phyloP scores from a whole-genome alignment of 1,140 invertebrate genomes.

The Drosophila elegans region DNA sequence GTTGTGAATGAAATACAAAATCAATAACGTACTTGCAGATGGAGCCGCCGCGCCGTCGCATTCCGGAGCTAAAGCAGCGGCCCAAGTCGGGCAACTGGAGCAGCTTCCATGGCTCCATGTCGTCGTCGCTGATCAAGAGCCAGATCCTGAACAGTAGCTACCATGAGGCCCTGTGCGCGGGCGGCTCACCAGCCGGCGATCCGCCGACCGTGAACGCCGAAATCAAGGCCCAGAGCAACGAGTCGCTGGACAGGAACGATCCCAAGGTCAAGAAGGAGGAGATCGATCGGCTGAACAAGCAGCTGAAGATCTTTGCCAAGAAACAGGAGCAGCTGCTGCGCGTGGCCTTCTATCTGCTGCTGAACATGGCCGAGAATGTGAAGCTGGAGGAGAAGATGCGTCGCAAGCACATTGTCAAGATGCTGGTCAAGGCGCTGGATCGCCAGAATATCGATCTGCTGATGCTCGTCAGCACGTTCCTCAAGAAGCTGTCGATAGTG shows the following conservation, averaged over 20 bases:
- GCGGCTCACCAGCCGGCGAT: constrained; percentile 29
- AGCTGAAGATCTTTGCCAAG: constrained; percentile 91
- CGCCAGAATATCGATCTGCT: constrained; percentile 94
- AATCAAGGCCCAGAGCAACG: constrained; percentile 84
- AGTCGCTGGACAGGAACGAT: constrained; percentile 85
- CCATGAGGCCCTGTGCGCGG: constrained; percentile 87
- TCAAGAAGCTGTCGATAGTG: constrained; percentile 98
- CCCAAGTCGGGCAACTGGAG: constrained; percentile 89
- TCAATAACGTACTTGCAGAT: constrained; percentile 67
- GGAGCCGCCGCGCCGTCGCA: constrained; percentile 88
- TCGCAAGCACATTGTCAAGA: constrained; percentile 95
- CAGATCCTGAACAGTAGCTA: constrained; percentile 87
- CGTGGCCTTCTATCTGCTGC: constrained; percentile 95
- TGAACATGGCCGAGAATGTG: constrained; percentile 98
- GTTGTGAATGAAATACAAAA: too few relatives aligned
- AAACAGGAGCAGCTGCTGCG: constrained; percentile 97
- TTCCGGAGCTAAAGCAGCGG: constrained; percentile 88
- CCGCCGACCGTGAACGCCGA: constrained; percentile 51
- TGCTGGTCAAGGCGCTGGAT: constrained; percentile 95
- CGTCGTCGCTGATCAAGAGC: constrained; percentile 81
- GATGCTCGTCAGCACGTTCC: constrained; percentile 95
- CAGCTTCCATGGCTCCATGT: constrained; percentile 85
- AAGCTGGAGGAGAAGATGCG: constrained; percentile 99
- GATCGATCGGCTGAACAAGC: constrained; percentile 91
- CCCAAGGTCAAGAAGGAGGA: constrained; percentile 91